phyloP scores from a whole-genome alignment of 2,113 vertebrate species.

The Trogon melanurus region DNA sequence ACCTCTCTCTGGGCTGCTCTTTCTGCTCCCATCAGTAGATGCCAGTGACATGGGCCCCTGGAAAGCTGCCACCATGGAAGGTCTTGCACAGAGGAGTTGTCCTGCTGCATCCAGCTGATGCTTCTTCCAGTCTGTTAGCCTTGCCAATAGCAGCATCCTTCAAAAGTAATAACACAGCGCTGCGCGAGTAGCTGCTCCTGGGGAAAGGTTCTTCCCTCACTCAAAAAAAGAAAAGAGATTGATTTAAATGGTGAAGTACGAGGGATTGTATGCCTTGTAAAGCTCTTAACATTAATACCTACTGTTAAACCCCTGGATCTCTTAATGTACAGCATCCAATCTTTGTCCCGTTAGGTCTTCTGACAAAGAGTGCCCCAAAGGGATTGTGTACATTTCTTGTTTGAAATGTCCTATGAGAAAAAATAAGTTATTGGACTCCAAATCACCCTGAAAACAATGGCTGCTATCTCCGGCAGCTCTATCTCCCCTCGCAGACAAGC shows the following conservation, averaged over 20 bases:
- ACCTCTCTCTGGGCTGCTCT: background rate
- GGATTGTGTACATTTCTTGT: background rate
- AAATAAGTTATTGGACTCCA: background rate
- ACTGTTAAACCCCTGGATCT: background rate
- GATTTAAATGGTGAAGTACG: background rate
- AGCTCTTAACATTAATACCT: background rate
- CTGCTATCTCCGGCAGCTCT: background rate
- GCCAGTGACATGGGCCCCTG: accelerated
- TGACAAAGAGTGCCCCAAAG: background rate
- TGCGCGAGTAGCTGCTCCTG: background rate
- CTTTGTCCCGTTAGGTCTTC: background rate
- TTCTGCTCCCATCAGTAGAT: background rate
- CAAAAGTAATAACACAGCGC: background rate
- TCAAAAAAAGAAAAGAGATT: background rate
- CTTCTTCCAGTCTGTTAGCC: background rate
- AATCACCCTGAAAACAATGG: background rate
- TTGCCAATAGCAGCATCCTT: background rate
- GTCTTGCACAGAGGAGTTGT: background rate
- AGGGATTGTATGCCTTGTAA: background rate
- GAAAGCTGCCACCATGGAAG: background rate
- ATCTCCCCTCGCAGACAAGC: background rate
- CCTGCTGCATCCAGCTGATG: accelerated
- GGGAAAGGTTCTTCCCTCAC: background rate
- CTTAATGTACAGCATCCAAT: background rate
- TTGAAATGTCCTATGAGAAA: background rate